Evolutionary conservation across 2,797 vertebrate species (phyloP).

Genomic region (Anabas testudineus): DNA sequence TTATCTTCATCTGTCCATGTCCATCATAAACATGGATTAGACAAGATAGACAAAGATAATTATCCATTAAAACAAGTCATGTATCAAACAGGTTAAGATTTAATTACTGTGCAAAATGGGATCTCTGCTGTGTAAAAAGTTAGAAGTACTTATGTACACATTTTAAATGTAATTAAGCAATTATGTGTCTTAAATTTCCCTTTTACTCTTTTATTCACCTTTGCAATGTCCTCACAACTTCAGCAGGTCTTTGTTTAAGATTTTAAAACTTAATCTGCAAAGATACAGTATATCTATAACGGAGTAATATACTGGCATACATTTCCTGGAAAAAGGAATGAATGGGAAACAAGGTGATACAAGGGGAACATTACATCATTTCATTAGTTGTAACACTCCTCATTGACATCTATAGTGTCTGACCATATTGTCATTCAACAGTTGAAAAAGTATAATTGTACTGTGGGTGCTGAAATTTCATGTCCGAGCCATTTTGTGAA

Average conservation of each 20-base stretch:
- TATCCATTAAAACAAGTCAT: slow-evolving; percentile 30
- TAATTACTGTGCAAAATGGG: slow-evolving; percentile 1
- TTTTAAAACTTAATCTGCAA: neutral
- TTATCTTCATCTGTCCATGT: slow-evolving; percentile 25
- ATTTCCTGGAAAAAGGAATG: slow-evolving; percentile 11
- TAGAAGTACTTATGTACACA: neutral
- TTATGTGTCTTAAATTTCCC: neutral
- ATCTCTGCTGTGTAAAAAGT: neutral
- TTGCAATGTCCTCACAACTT: neutral
- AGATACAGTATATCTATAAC: neutral
- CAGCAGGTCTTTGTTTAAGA: neutral
- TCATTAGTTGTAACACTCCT: neutral
- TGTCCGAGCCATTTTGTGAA: slow-evolving; percentile 86
- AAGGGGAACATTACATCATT: slow-evolving; percentile 20
- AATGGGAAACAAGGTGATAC: slow-evolving; percentile 4
- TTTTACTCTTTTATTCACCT: slow-evolving; percentile 9
- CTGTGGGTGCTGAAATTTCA: slow-evolving; percentile 54
- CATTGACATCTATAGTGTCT: slow-evolving; percentile 19
- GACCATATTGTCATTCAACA: slow-evolving; percentile 41
- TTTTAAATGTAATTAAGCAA: neutral
- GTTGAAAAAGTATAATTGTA: slow-evolving; percentile 36
- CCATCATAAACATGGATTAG: slow-evolving; percentile 30
- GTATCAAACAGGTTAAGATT: slow-evolving; percentile 10
- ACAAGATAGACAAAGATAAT: slow-evolving; percentile 40
- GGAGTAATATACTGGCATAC: neutral